Evolutionary conservation across 2,797 vertebrate genomes (phyloP), one percentile per base, ranked within the genome.

Genomic region (Chaenodraco wilsoni): DNA sequence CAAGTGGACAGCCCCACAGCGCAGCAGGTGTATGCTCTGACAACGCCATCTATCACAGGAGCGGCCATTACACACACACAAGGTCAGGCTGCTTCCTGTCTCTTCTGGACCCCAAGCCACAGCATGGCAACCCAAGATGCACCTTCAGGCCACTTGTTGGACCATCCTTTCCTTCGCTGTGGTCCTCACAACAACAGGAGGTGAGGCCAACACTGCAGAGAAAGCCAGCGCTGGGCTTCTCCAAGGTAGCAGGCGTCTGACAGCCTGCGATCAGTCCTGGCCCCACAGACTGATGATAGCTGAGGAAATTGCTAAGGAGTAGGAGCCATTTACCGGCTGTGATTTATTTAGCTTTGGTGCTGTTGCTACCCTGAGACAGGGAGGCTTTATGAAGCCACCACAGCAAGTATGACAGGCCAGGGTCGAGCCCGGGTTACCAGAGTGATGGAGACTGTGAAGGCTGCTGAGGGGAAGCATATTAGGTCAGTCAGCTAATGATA

Each of bases 21-120:
- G 67, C 90, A 80, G 89, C 82, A 60, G 85, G 87, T 83, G 88
- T 89, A 83, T 55, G 27, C 79, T 66, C 65, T 84, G 89, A 91
- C 91, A 90, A 62, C 15, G 54, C 82, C 89, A 95, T 95, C 89
- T 85, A 94, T 95, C 94, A 94, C 84, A 57, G 70, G 63, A 70
- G 84, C 23, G 27, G 82, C 85, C 90, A 89, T 88, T 91, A 85
- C 84, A 88, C 88, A 90, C 86, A 90, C 88, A 90, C 93, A 94
- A 94, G 93, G 92, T 94, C 91, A 91, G 88, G 88, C 73, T 83
- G 83, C 85, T 85, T 56, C 71, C 50, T 67, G 78, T 72, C 46
- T 68, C 81, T 50, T 55, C 40, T 44, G 56, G 55, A 57, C 84
- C 79, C 73, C 5, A 0, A 58, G 76, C 46, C 43, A 16, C 54